These are phyloP conservation scores for Urocitellus parryii DNA, from an alignment of 2,113 vertebrate genomes.

Conservation along the genomic window DNA sequence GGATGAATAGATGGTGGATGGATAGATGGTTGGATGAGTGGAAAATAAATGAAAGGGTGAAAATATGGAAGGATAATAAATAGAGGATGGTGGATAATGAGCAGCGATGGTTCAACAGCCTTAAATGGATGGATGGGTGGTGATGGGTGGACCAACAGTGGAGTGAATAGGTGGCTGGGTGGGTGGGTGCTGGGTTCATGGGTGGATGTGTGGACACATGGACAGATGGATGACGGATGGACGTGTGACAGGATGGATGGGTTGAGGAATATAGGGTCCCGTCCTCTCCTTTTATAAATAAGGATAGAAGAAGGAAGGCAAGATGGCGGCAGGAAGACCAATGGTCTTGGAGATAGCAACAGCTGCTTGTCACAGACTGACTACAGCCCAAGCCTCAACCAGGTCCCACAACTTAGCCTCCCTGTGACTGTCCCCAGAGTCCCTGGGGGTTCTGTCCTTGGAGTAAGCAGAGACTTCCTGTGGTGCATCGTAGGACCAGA, in stretches of 20 bases:
- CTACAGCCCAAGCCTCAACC: neutral
- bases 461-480: neutral
- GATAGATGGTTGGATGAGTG: neutral
- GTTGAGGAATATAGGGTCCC: neutral
- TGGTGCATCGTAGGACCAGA: neutral
- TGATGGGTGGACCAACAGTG: neutral
- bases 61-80: neutral
- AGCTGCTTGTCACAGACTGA: neutral
- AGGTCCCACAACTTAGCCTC: neutral
- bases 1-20: neutral
- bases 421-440: neutral
- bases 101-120: neutral
- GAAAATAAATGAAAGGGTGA: neutral
- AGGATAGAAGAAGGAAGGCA: neutral
- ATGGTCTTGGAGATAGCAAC: neutral
- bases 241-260: neutral
- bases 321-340: neutral
- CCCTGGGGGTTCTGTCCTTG: neutral
- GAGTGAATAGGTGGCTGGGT: neutral
- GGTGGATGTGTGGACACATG: no score
- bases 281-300: neutral
- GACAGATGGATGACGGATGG: neutral
- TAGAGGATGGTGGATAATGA: neutral
- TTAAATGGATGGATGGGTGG: no score
- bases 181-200: no score